Evolutionary conservation across 2,113 vertebrate species (phyloP), one percentile per base, ranked within the genome.

Genomic region (Corvus cornix): DNA sequence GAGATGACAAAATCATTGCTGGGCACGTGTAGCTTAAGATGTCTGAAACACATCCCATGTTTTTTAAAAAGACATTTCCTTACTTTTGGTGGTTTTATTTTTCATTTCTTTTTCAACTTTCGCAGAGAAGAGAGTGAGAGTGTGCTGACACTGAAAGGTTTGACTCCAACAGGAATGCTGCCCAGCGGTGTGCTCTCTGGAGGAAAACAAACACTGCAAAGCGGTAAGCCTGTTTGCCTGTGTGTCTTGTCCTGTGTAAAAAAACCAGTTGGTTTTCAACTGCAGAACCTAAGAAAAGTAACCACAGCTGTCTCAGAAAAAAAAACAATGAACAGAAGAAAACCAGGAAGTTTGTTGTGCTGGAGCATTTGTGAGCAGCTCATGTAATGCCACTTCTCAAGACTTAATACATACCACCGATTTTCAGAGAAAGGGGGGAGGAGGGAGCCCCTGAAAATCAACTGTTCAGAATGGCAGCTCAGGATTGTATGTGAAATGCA

Each of bases 111-210:
- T 35, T 63, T 67, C 55, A 23, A 18, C 48, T 86, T 66, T 78
- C 96, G 16, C 97, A 99, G 99, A 98, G 99, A 99, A 98, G 99
- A 99, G 97, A 99, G 99, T 93, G 99, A 99, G 98, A 99, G 99
- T 35, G 99, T 99, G 92, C 98, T 99, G 98, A 99, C 99, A 0
- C 98, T 99, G 98, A 99, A 99, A 95, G 99, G 99, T 62, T 97
- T 99, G 97, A 99, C 99, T 96, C 99, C 99, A 6, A 99, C 99
- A 23, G 99, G 99, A 96, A 99, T 99, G 99, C 98, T 99, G 81
- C 99, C 99, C 85, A 99, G 99, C 18, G 99, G 99, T 35, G 99
- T 99, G 64, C 98, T 99, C 83, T 99, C 99, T 35, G 99, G 99
- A 95, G 99, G 99, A 93, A 99, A 99, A 84, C 99, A 99, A 96